Evolutionary conservation across 2,113 vertebrate species (phyloP).

Genomic region (Canis aureus): DNA sequence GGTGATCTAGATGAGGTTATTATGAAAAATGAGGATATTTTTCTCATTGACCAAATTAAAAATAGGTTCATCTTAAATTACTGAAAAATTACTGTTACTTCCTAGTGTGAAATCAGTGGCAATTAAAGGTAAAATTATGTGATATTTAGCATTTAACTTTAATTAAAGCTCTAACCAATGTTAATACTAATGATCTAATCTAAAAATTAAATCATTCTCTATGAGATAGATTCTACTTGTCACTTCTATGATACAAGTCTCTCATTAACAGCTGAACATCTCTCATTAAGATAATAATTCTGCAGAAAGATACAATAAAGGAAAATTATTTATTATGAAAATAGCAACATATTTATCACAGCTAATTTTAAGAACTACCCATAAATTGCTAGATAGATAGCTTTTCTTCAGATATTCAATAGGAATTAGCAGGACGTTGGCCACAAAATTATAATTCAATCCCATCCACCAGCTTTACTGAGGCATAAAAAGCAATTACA

Average conservation of each 20-base stretch:
- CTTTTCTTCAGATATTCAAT: constrained; percentile 25
- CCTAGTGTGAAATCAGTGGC: background rate
- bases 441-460: background rate
- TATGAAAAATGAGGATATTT: background rate
- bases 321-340: constrained; percentile 37
- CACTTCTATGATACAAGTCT: background rate
- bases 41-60: constrained; percentile 28
- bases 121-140: background rate
- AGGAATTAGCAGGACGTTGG: constrained; percentile 50
- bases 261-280: background rate
- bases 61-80: constrained; percentile 22
- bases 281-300: constrained; percentile 5
- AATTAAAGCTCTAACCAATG: constrained; percentile 2
- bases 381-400: background rate
- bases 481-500: background rate
- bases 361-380: constrained; percentile 15
- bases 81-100: background rate
- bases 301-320: background rate
- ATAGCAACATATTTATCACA: background rate
- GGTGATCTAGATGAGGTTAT: background rate
- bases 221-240: background rate
- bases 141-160: background rate
- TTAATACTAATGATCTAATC: background rate
- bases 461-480: background rate
- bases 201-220: background rate